Base-by-base conservation (phyloP, 2,797 vertebrate genomes). In the Clarias laeviceps region DNA sequence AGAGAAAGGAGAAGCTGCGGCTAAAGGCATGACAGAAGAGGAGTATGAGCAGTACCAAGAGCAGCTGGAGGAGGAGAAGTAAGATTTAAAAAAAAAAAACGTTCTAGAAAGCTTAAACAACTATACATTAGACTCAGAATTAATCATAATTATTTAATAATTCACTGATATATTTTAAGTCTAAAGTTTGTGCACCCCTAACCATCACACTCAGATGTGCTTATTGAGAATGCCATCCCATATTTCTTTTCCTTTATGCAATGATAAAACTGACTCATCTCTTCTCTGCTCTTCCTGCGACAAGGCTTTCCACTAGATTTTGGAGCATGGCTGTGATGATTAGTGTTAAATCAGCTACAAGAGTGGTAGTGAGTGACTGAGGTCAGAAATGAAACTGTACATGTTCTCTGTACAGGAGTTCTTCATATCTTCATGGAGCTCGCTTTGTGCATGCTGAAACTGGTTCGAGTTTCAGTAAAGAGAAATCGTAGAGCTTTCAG, bases 21-120 rank as follows among this genome's bases (percentile, higher is more conserved):
- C 97, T 0, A 96, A 97, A 91, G 97, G 97, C 65, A 99, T 99
- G 98, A 99, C 97, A 65, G 95, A 96, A 11, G 98, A 99, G 90
- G 98, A 99, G 91, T 98, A 97, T 14, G 98, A 99, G 86, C 97
- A 99, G 7, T 99, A 99, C 45, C 97, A 98, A 90, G 96, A 97
- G 93, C 98, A 99, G 96, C 94, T 99, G 85, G 95, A 98, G 91
- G 98, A 99, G 91, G 98, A 99, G 90, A 99, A 99, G 98, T 99
- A 95, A 98, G 97, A 57, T 24, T 62, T 40, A 9, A 45, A 45
- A 45, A 45, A 9, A 45, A 45, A 45, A 45, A 11, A 5, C 37
- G 37, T 37, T 37, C 3, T 37, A 37, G 40, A 45, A 18, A 22
- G 4, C 3, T 40, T 59, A n/a, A 15, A 69, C 15, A 40, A 40